These are phyloP conservation scores for Ichneumon xanthorius DNA, from an alignment of 2,888 invertebrate genomes.

Conservation along the genomic window DNA sequence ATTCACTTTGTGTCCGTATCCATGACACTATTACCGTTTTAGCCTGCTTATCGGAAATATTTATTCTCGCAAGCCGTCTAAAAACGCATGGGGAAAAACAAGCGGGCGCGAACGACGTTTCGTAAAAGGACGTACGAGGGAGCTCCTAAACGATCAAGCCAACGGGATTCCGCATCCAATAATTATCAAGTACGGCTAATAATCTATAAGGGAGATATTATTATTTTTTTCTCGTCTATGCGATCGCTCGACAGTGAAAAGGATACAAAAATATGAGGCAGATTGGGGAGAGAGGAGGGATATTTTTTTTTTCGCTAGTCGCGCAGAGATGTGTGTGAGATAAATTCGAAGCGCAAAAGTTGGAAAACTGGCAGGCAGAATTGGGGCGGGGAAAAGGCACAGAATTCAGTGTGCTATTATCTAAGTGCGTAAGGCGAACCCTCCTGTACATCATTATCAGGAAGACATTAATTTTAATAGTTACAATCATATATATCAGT, in stretches of 20 bases:
- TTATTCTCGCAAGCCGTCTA: conserved; percentile 23
- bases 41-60: neutral
- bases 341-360: conserved; percentile 61
- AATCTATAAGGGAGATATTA: conserved; percentile 15
- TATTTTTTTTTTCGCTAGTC: conserved; percentile 35
- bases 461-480: conserved; percentile 76
- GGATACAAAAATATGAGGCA: conserved; percentile 60
- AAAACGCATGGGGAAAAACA: conserved; percentile 10
- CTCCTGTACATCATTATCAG: conserved; percentile 73
- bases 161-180: conserved; percentile 47
- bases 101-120: conserved; percentile 13
- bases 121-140: conserved; percentile 32
- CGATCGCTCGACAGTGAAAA: conserved; percentile 51
- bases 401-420: conserved; percentile 76
- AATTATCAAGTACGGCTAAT: conserved; percentile 34
- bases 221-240: conserved; percentile 17
- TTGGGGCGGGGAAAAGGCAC: conserved; percentile 79
- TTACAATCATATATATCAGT: conserved; percentile 61
- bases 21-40: conserved; percentile 9
- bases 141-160: conserved; percentile 34
- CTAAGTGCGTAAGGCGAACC: conserved; percentile 75
- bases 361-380: conserved; percentile 66
- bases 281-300: conserved; percentile 22
- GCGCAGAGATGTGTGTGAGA: conserved; percentile 53
- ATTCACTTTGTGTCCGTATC: conserved; percentile 11